phyloP scores from a whole-genome alignment of 2,113 vertebrate species.

The Larimichthys polyactis region DNA sequence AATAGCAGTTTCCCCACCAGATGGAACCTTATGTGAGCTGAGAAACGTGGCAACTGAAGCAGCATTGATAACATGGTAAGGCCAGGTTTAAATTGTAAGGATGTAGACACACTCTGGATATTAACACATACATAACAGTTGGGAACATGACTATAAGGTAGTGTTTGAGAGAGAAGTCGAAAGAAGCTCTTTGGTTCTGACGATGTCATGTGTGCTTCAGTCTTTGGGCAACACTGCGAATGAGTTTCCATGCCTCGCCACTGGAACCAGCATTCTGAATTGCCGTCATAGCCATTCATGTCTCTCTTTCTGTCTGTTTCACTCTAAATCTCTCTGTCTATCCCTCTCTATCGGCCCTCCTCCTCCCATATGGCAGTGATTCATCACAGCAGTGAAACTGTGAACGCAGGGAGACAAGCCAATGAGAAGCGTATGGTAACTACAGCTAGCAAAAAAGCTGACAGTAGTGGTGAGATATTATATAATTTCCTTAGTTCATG shows the following conservation, averaged over 20 bases:
- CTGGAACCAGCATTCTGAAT: not conserved
- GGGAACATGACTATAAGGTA: too few relatives aligned
- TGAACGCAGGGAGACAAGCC: constrained; percentile 45
- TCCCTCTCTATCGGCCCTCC: not conserved
- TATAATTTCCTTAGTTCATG: not conserved
- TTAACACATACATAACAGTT: not conserved
- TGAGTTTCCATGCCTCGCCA: not conserved
- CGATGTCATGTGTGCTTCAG: not conserved
- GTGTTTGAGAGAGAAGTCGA: not conserved
- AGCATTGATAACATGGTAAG: not conserved
- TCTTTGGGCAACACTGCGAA: not conserved
- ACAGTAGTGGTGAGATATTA: not conserved
- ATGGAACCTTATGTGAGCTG: not conserved
- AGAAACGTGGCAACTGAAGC: constrained; percentile 3
- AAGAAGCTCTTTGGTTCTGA: too few relatives aligned
- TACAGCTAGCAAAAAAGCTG: constrained; percentile 30
- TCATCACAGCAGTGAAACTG: constrained; percentile 53
- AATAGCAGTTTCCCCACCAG: not conserved
- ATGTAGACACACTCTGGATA: not conserved
- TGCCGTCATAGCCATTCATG: not conserved
- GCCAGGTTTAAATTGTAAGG: not conserved
- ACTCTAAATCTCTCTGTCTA: not conserved
- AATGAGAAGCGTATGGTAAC: constrained; percentile 34
- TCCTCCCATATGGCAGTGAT: constrained; percentile 41
- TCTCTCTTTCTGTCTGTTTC: not conserved